phyloP scores from a whole-genome alignment of 1,140 invertebrate species.

The Conus ventricosus region DNA sequence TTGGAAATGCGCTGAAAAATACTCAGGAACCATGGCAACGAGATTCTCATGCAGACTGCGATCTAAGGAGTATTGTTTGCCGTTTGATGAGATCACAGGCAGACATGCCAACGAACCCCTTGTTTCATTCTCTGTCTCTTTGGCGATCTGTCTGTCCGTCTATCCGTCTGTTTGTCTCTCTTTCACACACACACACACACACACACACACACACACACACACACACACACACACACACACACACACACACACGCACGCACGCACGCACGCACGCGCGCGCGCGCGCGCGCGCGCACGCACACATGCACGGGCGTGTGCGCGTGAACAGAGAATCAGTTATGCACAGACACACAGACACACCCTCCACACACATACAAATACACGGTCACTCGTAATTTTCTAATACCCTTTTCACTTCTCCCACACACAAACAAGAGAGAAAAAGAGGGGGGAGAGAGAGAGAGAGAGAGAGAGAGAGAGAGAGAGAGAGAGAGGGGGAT shows the following conservation, averaged over 20 bases:
- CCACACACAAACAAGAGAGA: background rate
- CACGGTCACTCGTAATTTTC: background rate
- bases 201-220: background rate
- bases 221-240: background rate
- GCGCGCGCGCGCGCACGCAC: background rate
- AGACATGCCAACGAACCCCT: background rate
- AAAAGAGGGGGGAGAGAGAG: too few relatives aligned
- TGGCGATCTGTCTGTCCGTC: too few relatives aligned
- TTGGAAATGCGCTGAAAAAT: too few relatives aligned
- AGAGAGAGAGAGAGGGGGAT: too few relatives aligned
- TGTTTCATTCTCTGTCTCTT: too few relatives aligned
- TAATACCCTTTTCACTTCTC: background rate
- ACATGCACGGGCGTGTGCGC: background rate
- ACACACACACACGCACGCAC: conserved; percentile 13
- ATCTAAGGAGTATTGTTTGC: background rate
- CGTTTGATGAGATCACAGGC: background rate
- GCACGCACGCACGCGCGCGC: background rate
- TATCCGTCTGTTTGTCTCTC: too few relatives aligned
- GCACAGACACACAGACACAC: conserved; percentile 17
- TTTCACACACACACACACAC: background rate
- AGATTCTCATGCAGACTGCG: background rate
- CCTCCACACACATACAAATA: background rate
- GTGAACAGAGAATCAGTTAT: background rate
- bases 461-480: too few relatives aligned
- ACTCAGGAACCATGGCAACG: too few relatives aligned